These are phyloP conservation scores for Burhinus bistriatus DNA, from an alignment of 2,113 vertebrate species.

Conservation along the genomic window DNA sequence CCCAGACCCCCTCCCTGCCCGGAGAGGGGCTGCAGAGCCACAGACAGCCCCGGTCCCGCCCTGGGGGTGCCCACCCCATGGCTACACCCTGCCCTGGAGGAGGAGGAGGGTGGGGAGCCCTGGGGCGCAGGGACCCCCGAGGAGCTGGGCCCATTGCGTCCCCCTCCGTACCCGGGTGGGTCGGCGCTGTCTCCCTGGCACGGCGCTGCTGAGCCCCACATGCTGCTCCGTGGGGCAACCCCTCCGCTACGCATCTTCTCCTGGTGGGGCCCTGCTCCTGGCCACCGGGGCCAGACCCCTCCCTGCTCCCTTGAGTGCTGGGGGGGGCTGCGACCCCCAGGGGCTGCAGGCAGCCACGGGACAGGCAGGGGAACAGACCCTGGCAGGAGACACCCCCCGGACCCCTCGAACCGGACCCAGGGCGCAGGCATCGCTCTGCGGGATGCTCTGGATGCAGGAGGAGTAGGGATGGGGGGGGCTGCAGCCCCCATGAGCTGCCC, in stretches of 20 bases:
- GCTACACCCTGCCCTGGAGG: not conserved
- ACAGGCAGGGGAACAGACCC: not conserved
- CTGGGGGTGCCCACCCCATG: not conserved
- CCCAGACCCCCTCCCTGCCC: not conserved
- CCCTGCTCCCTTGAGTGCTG: not conserved
- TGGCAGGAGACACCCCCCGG: accelerated
- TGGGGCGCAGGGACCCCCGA: accelerated
- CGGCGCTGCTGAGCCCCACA: not conserved
- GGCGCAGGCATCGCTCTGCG: accelerated
- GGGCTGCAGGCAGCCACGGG: not conserved
- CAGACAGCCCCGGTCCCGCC: not conserved
- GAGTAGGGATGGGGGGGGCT: not conserved
- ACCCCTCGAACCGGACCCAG: not conserved
- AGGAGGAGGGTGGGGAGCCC: not conserved
- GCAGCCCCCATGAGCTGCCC: not conserved
- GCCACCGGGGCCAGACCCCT: not conserved
- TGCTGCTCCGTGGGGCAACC: not conserved
- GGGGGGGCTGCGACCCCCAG: accelerated
- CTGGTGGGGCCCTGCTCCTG: not conserved
- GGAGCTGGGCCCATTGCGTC: not conserved
- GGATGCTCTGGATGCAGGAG: not conserved
- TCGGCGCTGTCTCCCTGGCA: not conserved
- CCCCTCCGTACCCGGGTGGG: accelerated
- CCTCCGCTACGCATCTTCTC: accelerated
- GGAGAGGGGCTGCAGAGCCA: not conserved